Conservation (phyloP, 2,797 vertebrate species). For the Gastrophryne carolinensis region DNA sequence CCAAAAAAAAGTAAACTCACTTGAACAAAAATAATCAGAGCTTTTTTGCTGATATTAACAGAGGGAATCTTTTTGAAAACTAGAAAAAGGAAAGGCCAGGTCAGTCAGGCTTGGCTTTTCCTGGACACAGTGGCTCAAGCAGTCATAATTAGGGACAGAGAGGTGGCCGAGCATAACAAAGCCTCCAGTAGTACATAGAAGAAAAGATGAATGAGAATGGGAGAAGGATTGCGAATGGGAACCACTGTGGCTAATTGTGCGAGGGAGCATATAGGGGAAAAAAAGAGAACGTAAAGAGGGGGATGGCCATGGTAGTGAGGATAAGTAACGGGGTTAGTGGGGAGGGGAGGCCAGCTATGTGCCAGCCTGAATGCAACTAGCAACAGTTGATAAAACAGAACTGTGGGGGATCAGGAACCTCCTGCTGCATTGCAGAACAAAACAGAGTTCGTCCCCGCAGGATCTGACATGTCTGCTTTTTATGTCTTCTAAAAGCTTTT, state of each 20-base stretch:
- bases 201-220: slow-evolving; percentile 57
- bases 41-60: too few relatives aligned
- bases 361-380: slow-evolving; percentile 61
- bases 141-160: not conserved
- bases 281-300: slow-evolving; percentile 67
- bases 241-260: slow-evolving; percentile 76
- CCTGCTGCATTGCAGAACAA: slow-evolving; percentile 62
- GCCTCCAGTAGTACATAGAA: slow-evolving; percentile 9
- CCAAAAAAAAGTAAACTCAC: too few relatives aligned
- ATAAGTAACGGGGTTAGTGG: slow-evolving; percentile 50
- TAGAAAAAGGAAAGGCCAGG: slow-evolving; percentile 57
- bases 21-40: too few relatives aligned
- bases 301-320: slow-evolving; percentile 57
- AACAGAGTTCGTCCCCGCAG: slow-evolving; percentile 64
- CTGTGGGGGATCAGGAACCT: slow-evolving; percentile 62
- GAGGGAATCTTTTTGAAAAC: not conserved
- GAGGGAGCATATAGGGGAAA: slow-evolving; percentile 61
- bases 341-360: slow-evolving; percentile 59
- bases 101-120: slow-evolving; percentile 44
- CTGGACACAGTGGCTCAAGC: slow-evolving; percentile 57
- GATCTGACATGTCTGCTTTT: slow-evolving; percentile 61
- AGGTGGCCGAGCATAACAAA: not conserved
- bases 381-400: slow-evolving; percentile 68
- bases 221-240: slow-evolving; percentile 67
- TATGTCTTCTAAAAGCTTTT: slow-evolving; percentile 53